Percentiles rank a stretch among this genome's conserved stretches.
These are phyloP conservation scores for Dendrocincla tyrannina DNA, from an alignment of 2,797 vertebrate genomes.

Conservation along the genomic window DNA sequence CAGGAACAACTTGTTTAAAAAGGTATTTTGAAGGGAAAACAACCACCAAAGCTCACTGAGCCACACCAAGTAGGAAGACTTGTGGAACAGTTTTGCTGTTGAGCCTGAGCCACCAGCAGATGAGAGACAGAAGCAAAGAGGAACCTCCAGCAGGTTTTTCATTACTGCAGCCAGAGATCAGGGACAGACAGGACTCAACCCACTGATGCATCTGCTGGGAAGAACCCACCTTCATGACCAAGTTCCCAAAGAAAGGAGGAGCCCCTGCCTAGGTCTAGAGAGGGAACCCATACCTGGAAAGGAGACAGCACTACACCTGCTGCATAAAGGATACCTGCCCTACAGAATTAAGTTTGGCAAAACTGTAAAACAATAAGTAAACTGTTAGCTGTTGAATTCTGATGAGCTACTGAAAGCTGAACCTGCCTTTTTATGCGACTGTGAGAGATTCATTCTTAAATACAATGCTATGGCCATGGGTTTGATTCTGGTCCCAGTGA, in stretches of 20 bases:
- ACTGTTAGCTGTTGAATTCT: background rate
- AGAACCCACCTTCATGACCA: background rate
- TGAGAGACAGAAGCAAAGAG: background rate
- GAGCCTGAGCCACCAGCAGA: background rate
- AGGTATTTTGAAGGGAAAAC: background rate
- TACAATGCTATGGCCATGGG: background rate
- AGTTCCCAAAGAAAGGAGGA: fast-evolving
- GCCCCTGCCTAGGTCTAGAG: background rate
- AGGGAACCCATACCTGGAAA: fast-evolving
- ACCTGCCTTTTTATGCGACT: background rate
- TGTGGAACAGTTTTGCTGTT: background rate
- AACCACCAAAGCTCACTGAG: background rate
- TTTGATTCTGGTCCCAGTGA: slow-evolving; percentile 27
- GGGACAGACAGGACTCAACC: background rate
- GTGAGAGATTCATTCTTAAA: background rate
- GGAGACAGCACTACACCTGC: background rate
- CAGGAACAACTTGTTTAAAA: background rate
- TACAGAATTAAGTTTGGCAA: background rate
- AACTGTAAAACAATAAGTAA: background rate
- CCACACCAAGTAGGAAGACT: background rate
- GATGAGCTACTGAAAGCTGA: background rate
- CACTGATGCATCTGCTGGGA: fast-evolving
- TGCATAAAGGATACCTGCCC: background rate
- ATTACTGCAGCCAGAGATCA: background rate
- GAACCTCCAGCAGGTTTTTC: background rate